A percentile compares a stretch with the other conserved stretches of the same genome.
These are phyloP conservation scores for Isoperla grammatica DNA, from an alignment of 2,888 invertebrate genomes.

Conservation along the genomic window DNA sequence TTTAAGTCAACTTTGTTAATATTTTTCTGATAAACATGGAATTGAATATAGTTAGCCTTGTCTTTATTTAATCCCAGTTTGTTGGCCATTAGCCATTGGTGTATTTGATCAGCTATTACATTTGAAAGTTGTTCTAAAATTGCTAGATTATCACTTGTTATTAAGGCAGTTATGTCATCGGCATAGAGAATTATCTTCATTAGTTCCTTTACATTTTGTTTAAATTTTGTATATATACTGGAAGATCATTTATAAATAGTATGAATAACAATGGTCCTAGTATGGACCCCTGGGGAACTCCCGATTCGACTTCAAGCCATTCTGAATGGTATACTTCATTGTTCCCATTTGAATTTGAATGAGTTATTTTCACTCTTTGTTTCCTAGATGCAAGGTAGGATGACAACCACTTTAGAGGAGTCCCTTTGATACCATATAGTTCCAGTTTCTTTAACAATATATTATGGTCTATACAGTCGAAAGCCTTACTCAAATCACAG, in stretches of 20 bases:
- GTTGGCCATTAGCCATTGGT: too few relatives aligned
- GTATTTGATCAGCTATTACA: too few relatives aligned
- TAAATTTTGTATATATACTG: neutral
- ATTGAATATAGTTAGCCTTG: too few relatives aligned
- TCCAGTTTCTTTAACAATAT: too few relatives aligned
- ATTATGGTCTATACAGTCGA: too few relatives aligned
- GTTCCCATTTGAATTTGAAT: neutral
- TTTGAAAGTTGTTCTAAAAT: neutral
- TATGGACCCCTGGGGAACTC: constrained; percentile 6
- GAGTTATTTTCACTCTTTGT: constrained; percentile 4
- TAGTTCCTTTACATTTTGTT: neutral
- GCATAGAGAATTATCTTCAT: neutral
- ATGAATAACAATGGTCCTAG: constrained; percentile 2
- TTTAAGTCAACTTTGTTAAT: too few relatives aligned
- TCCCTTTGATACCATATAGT: too few relatives aligned
- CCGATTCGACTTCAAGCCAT: neutral
- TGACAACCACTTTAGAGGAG: too few relatives aligned
- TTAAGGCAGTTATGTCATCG: neutral
- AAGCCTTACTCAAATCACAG: too few relatives aligned
- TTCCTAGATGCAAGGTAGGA: too few relatives aligned
- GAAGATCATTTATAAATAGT: neutral
- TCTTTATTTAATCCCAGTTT: too few relatives aligned
- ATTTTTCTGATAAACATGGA: too few relatives aligned
- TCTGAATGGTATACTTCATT: neutral
- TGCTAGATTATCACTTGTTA: neutral